These are phyloP conservation scores for Caerostris extrusa DNA, from an alignment of 1,140 invertebrate genomes.

Conservation along the genomic window DNA sequence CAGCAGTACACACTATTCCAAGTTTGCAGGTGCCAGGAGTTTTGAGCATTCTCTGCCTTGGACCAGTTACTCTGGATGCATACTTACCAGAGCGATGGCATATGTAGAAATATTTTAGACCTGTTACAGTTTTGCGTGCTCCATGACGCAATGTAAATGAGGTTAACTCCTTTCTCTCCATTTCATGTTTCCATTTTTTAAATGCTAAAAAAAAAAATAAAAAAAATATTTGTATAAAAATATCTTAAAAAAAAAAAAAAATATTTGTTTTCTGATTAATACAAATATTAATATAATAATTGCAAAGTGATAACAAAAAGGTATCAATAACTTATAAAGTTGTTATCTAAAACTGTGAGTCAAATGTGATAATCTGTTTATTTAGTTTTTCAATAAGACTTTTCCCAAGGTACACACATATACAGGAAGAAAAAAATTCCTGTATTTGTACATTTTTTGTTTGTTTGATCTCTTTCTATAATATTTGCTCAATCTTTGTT, in stretches of 20 bases:
- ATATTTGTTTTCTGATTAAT: too few relatives aligned
- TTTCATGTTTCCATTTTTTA: slow-evolving; percentile 58
- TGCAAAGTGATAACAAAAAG: too few relatives aligned
- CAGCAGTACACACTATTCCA: slow-evolving; percentile 49
- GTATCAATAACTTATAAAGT: too few relatives aligned
- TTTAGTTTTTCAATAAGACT: too few relatives aligned
- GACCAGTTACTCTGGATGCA: neutral
- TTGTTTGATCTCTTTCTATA: too few relatives aligned
- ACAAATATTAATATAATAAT: too few relatives aligned
- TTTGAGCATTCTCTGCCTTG: slow-evolving; percentile 10
- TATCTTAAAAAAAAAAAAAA: neutral
- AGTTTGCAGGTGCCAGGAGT: slow-evolving; percentile 23
- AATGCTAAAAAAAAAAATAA: slow-evolving; percentile 35
- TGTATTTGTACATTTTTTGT: too few relatives aligned
- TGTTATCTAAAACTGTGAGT: too few relatives aligned
- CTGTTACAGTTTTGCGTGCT: neutral
- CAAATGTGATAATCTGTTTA: too few relatives aligned
- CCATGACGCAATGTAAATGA: slow-evolving; percentile 26
- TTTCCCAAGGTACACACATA: too few relatives aligned
- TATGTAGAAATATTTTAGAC: slow-evolving; percentile 37
- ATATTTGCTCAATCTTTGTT: too few relatives aligned
- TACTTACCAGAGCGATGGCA: slow-evolving; percentile 61
- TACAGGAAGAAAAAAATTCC: too few relatives aligned
- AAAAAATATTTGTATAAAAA: neutral
- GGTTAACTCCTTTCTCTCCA: slow-evolving; percentile 30